Conservation (phyloP, 2,113 vertebrate species). For the Oophaga pumilio region DNA sequence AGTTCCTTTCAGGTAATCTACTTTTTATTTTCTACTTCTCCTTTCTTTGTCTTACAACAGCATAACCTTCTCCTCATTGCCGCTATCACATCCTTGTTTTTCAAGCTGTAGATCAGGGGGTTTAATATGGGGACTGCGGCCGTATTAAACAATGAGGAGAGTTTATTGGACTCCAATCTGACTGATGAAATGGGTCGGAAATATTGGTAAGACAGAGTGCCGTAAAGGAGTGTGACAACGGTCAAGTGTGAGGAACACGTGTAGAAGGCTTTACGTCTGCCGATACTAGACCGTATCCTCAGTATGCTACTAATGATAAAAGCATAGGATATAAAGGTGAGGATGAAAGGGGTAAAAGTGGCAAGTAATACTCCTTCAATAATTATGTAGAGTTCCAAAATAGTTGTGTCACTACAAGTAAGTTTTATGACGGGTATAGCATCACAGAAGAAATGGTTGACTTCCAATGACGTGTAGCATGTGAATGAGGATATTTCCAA, state of each 20-base stretch:
- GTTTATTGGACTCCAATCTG: conserved; percentile 38
- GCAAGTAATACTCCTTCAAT: conserved; percentile 17
- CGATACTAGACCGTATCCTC: conserved; percentile 9
- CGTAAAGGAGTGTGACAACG: conserved; percentile 49
- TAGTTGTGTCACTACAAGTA: conserved; percentile 35
- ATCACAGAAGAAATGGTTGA: conserved; percentile 57
- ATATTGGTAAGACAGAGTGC: conserved; percentile 29
- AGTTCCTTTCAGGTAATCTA: too few species aligned
- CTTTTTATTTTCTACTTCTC: too few species aligned
- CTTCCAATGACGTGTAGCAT: conserved; percentile 23
- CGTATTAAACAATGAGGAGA: conserved; percentile 58
- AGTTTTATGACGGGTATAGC: conserved; percentile 43
- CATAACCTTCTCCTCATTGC: background rate
- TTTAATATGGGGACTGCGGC: conserved; percentile 59
- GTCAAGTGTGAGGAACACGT: conserved; percentile 48
- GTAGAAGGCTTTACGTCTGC: conserved; percentile 7
- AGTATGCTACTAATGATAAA: conserved; percentile 15
- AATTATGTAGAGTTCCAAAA: conserved; percentile 9
- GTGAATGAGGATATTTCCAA: conserved; percentile 38
- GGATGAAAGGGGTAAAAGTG: conserved; percentile 2
- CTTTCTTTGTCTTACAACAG: background rate
- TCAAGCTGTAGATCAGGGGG: conserved; percentile 59
- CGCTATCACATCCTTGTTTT: conserved; percentile 60
- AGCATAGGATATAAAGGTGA: conserved; percentile 27
- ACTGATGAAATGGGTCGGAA: background rate